Conservation (phyloP, 1,140 invertebrate species). For the Meloidogyne exigua region DNA sequence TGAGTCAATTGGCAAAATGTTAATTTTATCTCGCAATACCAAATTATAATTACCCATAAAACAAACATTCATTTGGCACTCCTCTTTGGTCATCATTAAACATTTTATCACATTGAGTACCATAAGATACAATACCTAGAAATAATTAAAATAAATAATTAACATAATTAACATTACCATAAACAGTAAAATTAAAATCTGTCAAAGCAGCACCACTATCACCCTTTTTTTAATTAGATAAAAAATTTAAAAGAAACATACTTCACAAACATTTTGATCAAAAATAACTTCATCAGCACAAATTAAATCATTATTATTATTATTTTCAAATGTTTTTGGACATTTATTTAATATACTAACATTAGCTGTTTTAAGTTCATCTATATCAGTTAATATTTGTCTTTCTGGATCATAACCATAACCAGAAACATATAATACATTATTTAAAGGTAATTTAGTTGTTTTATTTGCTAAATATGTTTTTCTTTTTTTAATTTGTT, state of each 20-base stretch:
- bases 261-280: constrained; percentile 8
- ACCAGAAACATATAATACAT: background rate
- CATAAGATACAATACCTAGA: background rate
- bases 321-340: background rate
- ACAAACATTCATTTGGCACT: background rate
- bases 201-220: background rate
- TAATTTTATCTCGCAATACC: no score
- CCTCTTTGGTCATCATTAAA: background rate
- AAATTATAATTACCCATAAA: no score
- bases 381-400: background rate
- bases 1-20: no score
- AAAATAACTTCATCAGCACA: constrained; percentile 12
- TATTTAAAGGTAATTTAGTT: background rate
- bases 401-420: constrained; percentile 11
- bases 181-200: background rate
- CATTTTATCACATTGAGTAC: constrained; percentile 3
- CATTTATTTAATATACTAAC: constrained; percentile 3
- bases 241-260: background rate
- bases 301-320: background rate
- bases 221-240: background rate
- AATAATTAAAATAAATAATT: background rate
- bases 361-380: background rate
- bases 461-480: background rate
- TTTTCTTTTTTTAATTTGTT: background rate
- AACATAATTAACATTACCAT: background rate